Evolutionary conservation across 2,888 invertebrate species (phyloP).

Genomic region (Mycalesis mineus): DNA sequence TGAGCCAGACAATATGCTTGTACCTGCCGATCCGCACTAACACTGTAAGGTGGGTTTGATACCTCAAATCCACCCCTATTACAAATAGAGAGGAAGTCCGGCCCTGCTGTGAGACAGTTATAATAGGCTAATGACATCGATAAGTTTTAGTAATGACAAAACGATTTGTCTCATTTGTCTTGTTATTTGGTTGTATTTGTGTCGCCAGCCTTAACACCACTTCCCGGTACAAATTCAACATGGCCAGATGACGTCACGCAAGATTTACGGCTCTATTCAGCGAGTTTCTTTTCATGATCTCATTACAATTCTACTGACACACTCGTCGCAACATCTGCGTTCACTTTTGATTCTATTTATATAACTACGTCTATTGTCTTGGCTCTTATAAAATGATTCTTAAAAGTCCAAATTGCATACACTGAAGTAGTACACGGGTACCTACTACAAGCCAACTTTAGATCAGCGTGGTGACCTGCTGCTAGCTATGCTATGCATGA

Average conservation of each 20-base stretch:
- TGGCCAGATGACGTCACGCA: constrained; percentile 20
- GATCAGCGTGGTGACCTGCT: too few relatives aligned
- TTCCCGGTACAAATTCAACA: constrained; percentile 15
- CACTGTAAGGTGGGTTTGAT: too few relatives aligned
- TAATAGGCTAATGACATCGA: too few relatives aligned
- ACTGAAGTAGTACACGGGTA: too few relatives aligned
- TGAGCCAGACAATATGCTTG: too few relatives aligned
- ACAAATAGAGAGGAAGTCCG: too few relatives aligned
- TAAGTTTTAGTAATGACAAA: neutral
- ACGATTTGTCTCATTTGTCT: neutral
- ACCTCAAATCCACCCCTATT: too few relatives aligned
- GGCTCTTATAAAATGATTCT: neutral
- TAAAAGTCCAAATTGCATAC: neutral
- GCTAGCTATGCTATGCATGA: too few relatives aligned
- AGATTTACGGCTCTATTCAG: constrained; percentile 22
- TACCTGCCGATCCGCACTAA: too few relatives aligned
- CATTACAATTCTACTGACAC: constrained; percentile 20
- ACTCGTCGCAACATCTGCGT: constrained; percentile 13
- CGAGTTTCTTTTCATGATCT: constrained; percentile 24
- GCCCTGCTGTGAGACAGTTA: too few relatives aligned
- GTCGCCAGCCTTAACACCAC: neutral
- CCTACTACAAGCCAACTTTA: too few relatives aligned
- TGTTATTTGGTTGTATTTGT: neutral
- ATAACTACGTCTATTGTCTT: neutral
- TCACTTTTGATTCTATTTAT: neutral